Evolutionary conservation across 1,140 invertebrate genomes (phyloP).

Genomic region (Gonatopus flavifemur): DNA sequence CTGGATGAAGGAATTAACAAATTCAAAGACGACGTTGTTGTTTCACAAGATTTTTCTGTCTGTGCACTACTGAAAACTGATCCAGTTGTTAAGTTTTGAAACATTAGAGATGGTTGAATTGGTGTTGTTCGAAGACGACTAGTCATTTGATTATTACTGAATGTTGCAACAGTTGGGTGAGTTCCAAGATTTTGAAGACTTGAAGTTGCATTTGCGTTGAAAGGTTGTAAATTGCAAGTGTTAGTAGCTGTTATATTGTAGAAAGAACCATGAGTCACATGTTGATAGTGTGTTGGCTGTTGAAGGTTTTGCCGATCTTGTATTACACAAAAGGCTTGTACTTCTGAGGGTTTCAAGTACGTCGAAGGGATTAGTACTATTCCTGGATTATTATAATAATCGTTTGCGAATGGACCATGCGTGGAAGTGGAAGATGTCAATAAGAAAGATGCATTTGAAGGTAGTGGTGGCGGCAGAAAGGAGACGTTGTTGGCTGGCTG

Average conservation of each 20-base stretch:
- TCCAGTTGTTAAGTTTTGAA: constrained; percentile 27
- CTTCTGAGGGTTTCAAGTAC: constrained; percentile 39
- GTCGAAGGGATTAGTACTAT: constrained; percentile 37
- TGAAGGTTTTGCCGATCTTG: constrained; percentile 31
- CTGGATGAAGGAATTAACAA: constrained; percentile 5
- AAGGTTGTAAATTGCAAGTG: constrained; percentile 30
- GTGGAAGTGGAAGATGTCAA: constrained; percentile 34
- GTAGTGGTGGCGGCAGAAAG: constrained; percentile 13
- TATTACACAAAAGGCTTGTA: constrained; percentile 35
- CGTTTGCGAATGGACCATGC: constrained; percentile 28
- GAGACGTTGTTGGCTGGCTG: constrained; percentile 25
- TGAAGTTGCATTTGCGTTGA: constrained; percentile 30
- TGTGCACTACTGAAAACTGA: constrained; percentile 16
- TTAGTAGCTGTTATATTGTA: constrained; percentile 35
- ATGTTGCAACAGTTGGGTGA: constrained; percentile 19
- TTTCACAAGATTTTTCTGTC: constrained; percentile 20
- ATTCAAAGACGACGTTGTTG: constrained; percentile 3
- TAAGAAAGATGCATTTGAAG: constrained; percentile 34
- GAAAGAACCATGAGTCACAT: constrained; percentile 26
- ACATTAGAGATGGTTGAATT: constrained; percentile 23
- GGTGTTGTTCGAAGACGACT: constrained; percentile 10
- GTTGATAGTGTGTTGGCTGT: constrained; percentile 15
- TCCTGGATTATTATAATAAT: constrained; percentile 33
- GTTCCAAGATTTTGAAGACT: constrained; percentile 28
- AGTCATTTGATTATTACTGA: constrained; percentile 24